phyloP scores from a whole-genome alignment of 2,888 invertebrate species.

The Belgica antarctica region DNA sequence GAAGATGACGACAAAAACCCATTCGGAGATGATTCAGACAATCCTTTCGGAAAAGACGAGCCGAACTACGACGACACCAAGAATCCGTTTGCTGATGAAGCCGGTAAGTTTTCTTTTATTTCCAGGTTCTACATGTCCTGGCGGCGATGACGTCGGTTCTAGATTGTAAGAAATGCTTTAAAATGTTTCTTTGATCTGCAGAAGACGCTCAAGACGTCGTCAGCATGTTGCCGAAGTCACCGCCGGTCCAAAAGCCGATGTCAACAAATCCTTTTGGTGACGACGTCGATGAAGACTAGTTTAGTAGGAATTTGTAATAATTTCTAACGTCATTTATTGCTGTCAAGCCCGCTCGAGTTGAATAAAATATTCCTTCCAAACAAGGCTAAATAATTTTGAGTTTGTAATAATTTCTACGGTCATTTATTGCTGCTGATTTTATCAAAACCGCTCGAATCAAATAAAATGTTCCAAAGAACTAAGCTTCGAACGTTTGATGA shows the following conservation, averaged over 20 bases:
- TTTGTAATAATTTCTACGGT: not conserved
- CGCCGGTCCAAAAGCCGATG: not conserved
- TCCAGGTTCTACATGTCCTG: not conserved
- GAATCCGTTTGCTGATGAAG: conserved; percentile 41
- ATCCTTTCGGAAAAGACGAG: conserved; percentile 59
- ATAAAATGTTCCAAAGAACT: not conserved
- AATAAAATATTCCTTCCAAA: not conserved
- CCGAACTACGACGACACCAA: not conserved
- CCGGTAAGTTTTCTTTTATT: not conserved
- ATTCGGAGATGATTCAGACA: conserved; percentile 61
- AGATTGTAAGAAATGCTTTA: not conserved
- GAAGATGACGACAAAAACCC: conserved; percentile 63
- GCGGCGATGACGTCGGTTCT: too few species aligned
- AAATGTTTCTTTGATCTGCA: not conserved
- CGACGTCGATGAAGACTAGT: conserved; percentile 14
- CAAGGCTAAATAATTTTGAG: not conserved
- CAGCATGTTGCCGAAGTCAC: not conserved
- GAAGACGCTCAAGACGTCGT: conserved; percentile 13
- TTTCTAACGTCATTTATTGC: conserved; percentile 5
- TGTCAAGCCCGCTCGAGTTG: not conserved
- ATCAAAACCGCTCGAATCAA: not conserved
- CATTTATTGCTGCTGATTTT: not conserved
- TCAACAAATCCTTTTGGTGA: conserved; percentile 35
- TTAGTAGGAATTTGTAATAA: not conserved
- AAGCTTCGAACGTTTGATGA: not conserved